Evolutionary conservation across 2,113 vertebrate species (phyloP).

Genomic region (Sander lucioperca): DNA sequence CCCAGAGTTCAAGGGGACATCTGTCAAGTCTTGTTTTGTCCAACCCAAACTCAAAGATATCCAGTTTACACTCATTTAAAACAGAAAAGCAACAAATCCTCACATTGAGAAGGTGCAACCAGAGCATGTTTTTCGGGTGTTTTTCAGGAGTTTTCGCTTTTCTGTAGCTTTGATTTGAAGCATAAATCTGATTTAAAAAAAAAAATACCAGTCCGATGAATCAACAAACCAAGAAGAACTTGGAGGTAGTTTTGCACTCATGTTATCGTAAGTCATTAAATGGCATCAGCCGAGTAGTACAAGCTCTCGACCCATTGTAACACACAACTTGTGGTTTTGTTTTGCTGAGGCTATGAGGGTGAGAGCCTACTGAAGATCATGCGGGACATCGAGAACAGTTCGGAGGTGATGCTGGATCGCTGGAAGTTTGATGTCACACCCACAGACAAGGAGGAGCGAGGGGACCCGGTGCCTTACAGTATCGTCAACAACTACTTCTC

Average conservation of each 20-base stretch:
- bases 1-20: no score
- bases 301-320: not conserved
- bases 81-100: not conserved
- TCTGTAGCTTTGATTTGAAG: not conserved
- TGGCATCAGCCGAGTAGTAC: not conserved
- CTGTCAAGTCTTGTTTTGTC: no score
- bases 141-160: not conserved
- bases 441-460: conserved; percentile 93
- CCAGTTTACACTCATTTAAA: not conserved
- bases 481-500: conserved; percentile 98
- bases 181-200: not conserved
- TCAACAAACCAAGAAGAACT: not conserved
- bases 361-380: conserved; percentile 96
- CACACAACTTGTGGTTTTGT: not conserved
- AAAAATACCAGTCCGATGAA: not conserved
- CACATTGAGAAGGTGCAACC: not conserved
- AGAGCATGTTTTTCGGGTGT: no score
- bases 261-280: not conserved
- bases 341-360: conserved; percentile 92
- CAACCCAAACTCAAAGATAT: no score
- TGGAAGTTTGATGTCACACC: conserved; percentile 94
- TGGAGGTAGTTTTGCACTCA: not conserved
- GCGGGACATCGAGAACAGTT: conserved; percentile 95
- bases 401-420: conserved; percentile 93
- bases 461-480: conserved; percentile 95